Base-by-base conservation (phyloP, 2,113 vertebrate genomes). In the human region DNA sequence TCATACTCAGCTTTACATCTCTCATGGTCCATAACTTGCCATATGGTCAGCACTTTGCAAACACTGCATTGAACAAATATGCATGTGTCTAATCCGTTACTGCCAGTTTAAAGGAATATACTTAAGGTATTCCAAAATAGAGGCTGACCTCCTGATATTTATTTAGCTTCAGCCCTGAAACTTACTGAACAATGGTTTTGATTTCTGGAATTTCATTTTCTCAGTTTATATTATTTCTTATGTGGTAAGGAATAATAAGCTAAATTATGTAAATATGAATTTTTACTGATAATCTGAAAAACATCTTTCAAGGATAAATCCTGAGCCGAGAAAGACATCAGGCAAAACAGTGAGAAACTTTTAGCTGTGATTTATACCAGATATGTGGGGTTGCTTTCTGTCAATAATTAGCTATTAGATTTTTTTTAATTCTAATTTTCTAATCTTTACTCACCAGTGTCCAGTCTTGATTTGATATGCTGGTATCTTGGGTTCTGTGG, bases 401-500 rank as follows among this genome's bases (percentile, higher is more conserved):
- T 78, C 66, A 89, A 55, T 70, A 52, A 92, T 73, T 25, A 59
- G 48, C 79, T 68, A 45, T 1, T 55, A 23, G 35, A 72, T 59
- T 45, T 76, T 66, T 66, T 64, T 61, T 10, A 59, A 78, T 80
- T 86, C 66, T 72, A 64, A 38, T 1, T 17, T 22, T 1, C 1
- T 17, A 0, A 6, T 38, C 45, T 83, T 48, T 96, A 95, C 98
- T 98, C 97, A 99, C 99, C 99, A 32, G 99, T 99, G 83, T 99
- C 99, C 11, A 99, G 98, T 89, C 99, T 99, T 45, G 99, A 99
- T 98, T 99, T 99, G 48, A 99, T 97, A 89, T 99, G 99, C 6
- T 99, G 99, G 83, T 99, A 99, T 50, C 98, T 99, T 45, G 99
- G 99, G 96, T 99, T 99, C 97, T 98, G 99, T 30, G 99, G 99